Conservation (phyloP, 2,113 vertebrate genomes). For the Tautogolabrus adspersus region DNA sequence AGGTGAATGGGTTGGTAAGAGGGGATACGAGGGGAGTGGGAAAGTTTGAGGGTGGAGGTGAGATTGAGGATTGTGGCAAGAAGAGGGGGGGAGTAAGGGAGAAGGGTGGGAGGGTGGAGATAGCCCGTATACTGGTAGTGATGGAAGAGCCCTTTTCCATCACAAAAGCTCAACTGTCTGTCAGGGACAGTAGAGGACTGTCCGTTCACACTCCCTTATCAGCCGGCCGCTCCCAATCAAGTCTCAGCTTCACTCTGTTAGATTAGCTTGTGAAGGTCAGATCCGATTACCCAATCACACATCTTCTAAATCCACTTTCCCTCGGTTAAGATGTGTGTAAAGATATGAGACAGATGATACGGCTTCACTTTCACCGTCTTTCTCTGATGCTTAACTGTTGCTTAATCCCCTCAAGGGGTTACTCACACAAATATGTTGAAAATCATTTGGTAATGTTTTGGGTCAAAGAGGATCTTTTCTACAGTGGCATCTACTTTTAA, state of each 20-base stretch:
- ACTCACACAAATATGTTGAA: slow-evolving; percentile 6
- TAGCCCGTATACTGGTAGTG: slow-evolving; percentile 10
- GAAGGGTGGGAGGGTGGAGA: slow-evolving; percentile 23
- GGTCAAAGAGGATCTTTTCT: background rate
- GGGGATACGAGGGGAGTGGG: slow-evolving; percentile 16
- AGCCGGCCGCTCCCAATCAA: slow-evolving; percentile 27
- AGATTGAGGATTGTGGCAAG: slow-evolving; percentile 14
- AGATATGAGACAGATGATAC: slow-evolving; percentile 53
- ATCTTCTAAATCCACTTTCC: slow-evolving; percentile 53
- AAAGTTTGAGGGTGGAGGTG: slow-evolving; percentile 16
- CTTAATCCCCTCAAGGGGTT: background rate
- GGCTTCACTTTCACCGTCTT: slow-evolving; percentile 8
- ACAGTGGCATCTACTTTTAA: background rate
- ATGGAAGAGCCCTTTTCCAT: slow-evolving; percentile 49
- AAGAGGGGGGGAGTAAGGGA: slow-evolving; percentile 20
- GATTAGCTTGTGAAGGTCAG: slow-evolving; percentile 51
- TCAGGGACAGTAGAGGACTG: slow-evolving; percentile 46
- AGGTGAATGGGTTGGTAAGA: slow-evolving; percentile 40
- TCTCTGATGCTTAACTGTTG: background rate
- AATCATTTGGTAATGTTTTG: background rate
- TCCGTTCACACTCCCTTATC: slow-evolving; percentile 65
- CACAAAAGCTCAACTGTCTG: slow-evolving; percentile 72
- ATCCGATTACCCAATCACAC: slow-evolving; percentile 59
- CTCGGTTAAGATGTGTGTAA: slow-evolving; percentile 57
- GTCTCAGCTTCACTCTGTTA: slow-evolving; percentile 26